These are phyloP conservation scores for Grammomys surdaster DNA, from an alignment of 2,113 vertebrate species.

Conservation along the genomic window DNA sequence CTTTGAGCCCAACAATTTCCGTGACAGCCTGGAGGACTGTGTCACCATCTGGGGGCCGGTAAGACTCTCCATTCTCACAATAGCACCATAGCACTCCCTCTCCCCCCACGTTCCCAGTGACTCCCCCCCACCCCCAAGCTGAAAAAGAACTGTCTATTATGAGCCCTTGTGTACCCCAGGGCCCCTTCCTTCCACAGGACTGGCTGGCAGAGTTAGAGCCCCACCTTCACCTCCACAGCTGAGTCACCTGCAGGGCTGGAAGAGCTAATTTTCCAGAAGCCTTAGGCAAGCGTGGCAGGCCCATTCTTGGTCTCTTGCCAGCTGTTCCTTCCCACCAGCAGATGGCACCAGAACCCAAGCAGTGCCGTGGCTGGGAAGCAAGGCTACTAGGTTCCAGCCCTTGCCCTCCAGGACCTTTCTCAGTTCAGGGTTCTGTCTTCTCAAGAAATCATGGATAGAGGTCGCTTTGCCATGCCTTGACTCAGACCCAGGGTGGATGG, in stretches of 20 bases:
- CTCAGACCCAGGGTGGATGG: background rate
- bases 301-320: background rate
- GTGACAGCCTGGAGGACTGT: constrained; percentile 95
- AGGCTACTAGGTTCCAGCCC: background rate
- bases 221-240: background rate
- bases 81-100: background rate
- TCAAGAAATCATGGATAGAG: background rate
- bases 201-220: background rate
- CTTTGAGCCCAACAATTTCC: constrained; percentile 98
- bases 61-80: constrained; percentile 80
- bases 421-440: background rate
- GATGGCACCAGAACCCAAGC: constrained; percentile 54
- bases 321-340: background rate
- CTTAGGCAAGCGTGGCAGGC: background rate
- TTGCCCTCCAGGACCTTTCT: background rate
- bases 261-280: background rate
- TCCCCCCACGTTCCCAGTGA: background rate
- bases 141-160: no score
- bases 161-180: rapidly evolving
- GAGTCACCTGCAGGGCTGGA: background rate
- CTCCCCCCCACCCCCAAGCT: background rate
- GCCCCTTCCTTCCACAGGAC: background rate
- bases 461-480: background rate
- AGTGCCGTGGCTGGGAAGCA: background rate
- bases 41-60: constrained; percentile 98